phyloP scores from a whole-genome alignment of 2,797 vertebrate genomes.

The Sebastes steindachneri region DNA sequence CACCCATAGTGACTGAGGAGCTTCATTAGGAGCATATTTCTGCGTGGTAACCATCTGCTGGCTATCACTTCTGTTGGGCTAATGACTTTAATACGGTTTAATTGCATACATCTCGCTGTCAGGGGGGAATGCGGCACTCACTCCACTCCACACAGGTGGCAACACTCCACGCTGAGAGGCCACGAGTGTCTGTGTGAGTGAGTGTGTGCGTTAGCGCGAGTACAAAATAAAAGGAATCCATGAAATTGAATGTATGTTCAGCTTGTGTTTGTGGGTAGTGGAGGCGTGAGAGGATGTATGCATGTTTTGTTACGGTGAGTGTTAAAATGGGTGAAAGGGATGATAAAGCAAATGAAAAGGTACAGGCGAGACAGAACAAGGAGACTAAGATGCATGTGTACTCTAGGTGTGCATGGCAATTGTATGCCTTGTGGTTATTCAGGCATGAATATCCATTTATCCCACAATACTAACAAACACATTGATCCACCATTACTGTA shows the following conservation, averaged over 20 bases:
- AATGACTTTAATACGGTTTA: slow-evolving; percentile 77
- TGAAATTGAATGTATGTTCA: neutral
- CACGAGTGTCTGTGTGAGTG: slow-evolving; percentile 19
- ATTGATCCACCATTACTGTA: slow-evolving; percentile 65
- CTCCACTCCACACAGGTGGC: slow-evolving; percentile 68
- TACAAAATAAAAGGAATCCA: neutral
- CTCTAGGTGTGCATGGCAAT: neutral
- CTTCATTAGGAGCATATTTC: slow-evolving; percentile 75
- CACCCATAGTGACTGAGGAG: slow-evolving; percentile 56
- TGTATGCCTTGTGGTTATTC: slow-evolving; percentile 30
- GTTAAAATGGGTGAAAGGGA: neutral
- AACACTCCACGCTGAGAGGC: slow-evolving; percentile 55
- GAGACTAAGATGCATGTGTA: neutral
- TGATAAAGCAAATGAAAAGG: neutral
- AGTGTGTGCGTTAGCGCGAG: neutral
- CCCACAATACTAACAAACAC: slow-evolving; percentile 51
- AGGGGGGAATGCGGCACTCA: slow-evolving; percentile 38
- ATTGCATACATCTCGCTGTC: slow-evolving; percentile 72
- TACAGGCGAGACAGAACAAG: neutral
- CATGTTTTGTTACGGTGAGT: neutral
- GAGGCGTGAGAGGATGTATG: neutral
- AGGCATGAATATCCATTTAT: slow-evolving; percentile 53
- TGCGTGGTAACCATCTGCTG: slow-evolving; percentile 72
- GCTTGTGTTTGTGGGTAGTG: neutral
- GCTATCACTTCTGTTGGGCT: slow-evolving; percentile 71